These are phyloP conservation scores for Dolichomitus sp. DNA, from an alignment of 2,888 invertebrate genomes.

Conservation along the genomic window DNA sequence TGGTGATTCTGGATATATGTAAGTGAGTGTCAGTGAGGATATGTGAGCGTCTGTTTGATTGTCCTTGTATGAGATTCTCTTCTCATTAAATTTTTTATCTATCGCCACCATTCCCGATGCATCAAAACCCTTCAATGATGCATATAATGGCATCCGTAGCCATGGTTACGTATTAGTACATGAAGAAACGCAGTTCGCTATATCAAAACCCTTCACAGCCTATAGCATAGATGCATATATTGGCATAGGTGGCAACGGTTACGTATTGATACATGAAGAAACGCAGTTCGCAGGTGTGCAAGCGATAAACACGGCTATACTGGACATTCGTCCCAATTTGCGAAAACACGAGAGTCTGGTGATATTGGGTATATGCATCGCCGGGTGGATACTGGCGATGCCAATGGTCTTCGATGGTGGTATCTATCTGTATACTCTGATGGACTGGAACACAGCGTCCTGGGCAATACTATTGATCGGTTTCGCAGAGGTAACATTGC, in stretches of 20 bases:
- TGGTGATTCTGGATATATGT: too few species aligned
- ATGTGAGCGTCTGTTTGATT: too few species aligned
- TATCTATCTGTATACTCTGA: conserved; percentile 91
- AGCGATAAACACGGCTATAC: conserved; percentile 90
- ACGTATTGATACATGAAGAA: conserved; percentile 40
- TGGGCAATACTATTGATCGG: conserved; percentile 92
- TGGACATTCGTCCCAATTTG: conserved; percentile 90
- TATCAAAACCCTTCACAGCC: too few species aligned
- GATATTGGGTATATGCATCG: conserved; percentile 89
- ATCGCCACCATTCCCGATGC: too few species aligned
- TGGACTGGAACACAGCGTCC: conserved; percentile 93
- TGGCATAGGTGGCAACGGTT: not conserved
- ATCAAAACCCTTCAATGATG: too few species aligned
- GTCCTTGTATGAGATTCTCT: too few species aligned
- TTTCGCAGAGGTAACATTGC: conserved; percentile 89
- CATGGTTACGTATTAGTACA: not conserved
- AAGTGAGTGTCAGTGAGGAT: too few species aligned
- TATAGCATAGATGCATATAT: too few species aligned
- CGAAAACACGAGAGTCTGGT: conserved; percentile 89
- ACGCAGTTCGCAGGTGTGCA: conserved; percentile 91
- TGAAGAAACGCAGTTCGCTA: too few species aligned
- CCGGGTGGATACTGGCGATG: conserved; percentile 90
- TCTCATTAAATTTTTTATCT: too few species aligned
- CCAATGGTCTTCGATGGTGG: conserved; percentile 93
- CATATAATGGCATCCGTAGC: too few species aligned